Conservation (phyloP, 2,888 invertebrate species). For the Heliconius sara region DNA sequence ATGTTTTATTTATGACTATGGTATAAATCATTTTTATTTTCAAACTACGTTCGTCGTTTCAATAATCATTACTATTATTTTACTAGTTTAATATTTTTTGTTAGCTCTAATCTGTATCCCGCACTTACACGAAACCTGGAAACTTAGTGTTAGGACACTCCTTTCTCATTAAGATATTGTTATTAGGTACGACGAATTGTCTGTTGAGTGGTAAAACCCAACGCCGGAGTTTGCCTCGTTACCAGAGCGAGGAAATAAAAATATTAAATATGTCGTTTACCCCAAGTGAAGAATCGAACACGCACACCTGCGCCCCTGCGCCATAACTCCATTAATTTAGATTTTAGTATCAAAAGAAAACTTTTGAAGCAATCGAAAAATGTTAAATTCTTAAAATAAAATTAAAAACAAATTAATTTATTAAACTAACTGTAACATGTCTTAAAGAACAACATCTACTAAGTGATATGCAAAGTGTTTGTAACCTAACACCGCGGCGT, state of each 20-base stretch:
- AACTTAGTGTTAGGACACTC: neutral
- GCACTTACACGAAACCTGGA: neutral
- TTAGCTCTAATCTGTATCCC: neutral
- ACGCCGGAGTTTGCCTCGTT: neutral
- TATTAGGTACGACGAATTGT: neutral
- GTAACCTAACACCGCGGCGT: slow-evolving; percentile 5
- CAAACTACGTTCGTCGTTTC: no score
- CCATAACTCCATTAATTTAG: neutral
- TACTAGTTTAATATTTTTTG: no score
- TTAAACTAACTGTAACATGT: neutral
- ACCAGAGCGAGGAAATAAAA: no score
- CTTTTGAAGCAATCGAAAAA: no score
- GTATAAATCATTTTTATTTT: no score
- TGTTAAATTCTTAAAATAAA: neutral
- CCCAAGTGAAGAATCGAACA: no score
- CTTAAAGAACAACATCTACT: neutral
- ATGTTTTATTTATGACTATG: no score
- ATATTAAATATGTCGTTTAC: no score
- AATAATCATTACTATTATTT: no score
- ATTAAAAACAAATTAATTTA: neutral
- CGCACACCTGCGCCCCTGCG: neutral
- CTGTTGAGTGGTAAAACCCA: neutral
- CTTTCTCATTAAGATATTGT: neutral
- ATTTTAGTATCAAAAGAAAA: no score
- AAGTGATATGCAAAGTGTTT: neutral